These are phyloP conservation scores for Itoplectis maculator DNA, from an alignment of 2,888 invertebrate species.

Conservation along the genomic window DNA sequence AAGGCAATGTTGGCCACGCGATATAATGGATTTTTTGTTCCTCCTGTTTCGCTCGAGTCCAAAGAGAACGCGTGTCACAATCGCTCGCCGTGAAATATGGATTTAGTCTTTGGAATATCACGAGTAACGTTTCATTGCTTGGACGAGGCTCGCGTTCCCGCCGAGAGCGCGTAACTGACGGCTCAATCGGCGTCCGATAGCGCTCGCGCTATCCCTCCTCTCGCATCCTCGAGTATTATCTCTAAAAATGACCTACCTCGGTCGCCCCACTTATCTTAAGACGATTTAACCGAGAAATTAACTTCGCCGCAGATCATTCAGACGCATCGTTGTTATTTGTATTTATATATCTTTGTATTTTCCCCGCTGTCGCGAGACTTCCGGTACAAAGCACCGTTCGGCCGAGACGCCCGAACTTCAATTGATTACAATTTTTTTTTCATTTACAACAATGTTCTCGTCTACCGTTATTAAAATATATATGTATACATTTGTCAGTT, in stretches of 20 bases:
- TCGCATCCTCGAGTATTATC: conserved; percentile 61
- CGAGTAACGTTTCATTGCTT: conserved; percentile 41
- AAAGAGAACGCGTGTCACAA: conserved; percentile 1
- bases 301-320: conserved; percentile 6
- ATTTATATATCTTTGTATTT: conserved; percentile 19
- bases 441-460: background rate
- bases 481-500: conserved; percentile 21
- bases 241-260: conserved; percentile 68
- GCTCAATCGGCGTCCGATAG: conserved; percentile 43
- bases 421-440: background rate
- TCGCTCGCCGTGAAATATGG: conserved; percentile 2
- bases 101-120: conserved; percentile 20
- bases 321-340: conserved; percentile 8
- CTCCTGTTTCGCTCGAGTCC: conserved; percentile 11
- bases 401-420: background rate
- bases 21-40: conserved; percentile 21
- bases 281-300: conserved; percentile 25
- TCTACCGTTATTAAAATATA: conserved; percentile 25
- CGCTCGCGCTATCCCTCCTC: conserved; percentile 34
- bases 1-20: conserved; percentile 34
- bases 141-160: conserved; percentile 37
- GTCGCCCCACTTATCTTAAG: conserved; percentile 59
- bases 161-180: conserved; percentile 52
- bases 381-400: background rate
- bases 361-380: conserved; percentile 1